phyloP scores from a whole-genome alignment of 2,888 invertebrate genomes.

The Amphipyra tragopoginis region DNA sequence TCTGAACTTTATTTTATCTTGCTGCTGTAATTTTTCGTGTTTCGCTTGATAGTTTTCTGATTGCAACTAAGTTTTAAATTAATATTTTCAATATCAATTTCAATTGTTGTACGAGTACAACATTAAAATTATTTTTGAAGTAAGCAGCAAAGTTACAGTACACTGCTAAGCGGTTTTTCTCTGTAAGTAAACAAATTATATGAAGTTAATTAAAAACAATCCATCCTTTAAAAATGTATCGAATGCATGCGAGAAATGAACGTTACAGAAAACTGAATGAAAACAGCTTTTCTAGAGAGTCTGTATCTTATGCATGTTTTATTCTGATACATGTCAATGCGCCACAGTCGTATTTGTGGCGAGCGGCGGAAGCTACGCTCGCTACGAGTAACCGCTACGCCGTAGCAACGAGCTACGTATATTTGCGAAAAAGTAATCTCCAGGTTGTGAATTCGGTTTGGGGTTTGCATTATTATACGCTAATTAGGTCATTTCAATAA shows the following conservation, averaged over 20 bases:
- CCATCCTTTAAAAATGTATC: too few species aligned
- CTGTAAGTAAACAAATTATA: too few species aligned
- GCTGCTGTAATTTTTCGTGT: not conserved
- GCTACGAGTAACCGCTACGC: conserved; percentile 26
- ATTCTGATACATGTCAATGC: conserved; percentile 13
- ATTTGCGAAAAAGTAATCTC: conserved; percentile 17
- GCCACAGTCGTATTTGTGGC: not conserved
- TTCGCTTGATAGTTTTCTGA: conserved; percentile 10
- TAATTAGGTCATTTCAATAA: conserved; percentile 8
- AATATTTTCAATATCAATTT: too few species aligned
- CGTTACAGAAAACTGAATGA: not conserved
- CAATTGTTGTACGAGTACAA: too few species aligned
- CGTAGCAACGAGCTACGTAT: conserved; percentile 31
- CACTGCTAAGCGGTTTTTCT: too few species aligned
- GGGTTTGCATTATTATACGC: conserved; percentile 6
- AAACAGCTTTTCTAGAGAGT: conserved; percentile 3
- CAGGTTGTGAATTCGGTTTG: conserved; percentile 11
- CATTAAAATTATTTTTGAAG: too few species aligned
- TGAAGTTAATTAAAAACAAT: too few species aligned
- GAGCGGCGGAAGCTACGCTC: conserved; percentile 7
- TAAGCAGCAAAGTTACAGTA: too few species aligned
- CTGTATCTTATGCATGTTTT: too few species aligned
- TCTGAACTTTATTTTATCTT: conserved; percentile 7
- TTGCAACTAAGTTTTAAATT: too few species aligned
- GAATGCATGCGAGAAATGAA: too few species aligned